Evolutionary conservation across 2,797 vertebrate species (phyloP), one percentile per base, ranked within the genome.

Genomic region (Syndactyla subalaris): DNA sequence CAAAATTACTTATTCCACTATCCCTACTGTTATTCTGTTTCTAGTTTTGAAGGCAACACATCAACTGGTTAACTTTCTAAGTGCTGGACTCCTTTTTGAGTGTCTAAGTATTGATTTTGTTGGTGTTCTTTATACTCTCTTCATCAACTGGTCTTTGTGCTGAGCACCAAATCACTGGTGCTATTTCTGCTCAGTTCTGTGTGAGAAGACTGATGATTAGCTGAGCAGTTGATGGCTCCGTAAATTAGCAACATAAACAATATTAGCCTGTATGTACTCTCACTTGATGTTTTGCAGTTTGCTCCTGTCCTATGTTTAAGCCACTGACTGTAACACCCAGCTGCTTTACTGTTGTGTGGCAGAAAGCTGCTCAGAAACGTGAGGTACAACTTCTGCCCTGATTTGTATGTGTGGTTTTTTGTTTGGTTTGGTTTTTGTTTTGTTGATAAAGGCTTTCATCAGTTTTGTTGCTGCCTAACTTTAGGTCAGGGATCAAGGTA

Each of bases 291-390:
- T 34, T 15, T 43, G n/a, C 38, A 57, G 5, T 55, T 79, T 73
- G 55, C 10, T 57, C 32, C 14, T 55, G 12, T 72, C 36, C 32
- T 34, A 15, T 21, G 6, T 70, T 59, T 49, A 41, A 61, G 23
- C 16, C 3, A 3, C 38, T 30, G 46, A 10, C 46, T 38, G 2
- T 22, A 41, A 1, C 18, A 32, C n/a, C 8, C 7, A 7, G 3
- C 38, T 61, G n/a, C 43, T 87, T 58, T 49, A 20, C 12, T 76
- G 41, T 34, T 66, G 68, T 10, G 9, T 59, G 43, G 36, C 70
- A 71, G 54, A 52, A 88, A 41, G 41, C 32, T 54, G 18, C 61
- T 89, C 18, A 59, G 22, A 32, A 32, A 10, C 3, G 27, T 0
- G 1, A 68, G 24, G 7, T 54, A 24, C 16, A 45, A 2, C 6